Base-by-base conservation (phyloP, 2,888 invertebrate species). In the Pristionchus fissidentatus region DNA sequence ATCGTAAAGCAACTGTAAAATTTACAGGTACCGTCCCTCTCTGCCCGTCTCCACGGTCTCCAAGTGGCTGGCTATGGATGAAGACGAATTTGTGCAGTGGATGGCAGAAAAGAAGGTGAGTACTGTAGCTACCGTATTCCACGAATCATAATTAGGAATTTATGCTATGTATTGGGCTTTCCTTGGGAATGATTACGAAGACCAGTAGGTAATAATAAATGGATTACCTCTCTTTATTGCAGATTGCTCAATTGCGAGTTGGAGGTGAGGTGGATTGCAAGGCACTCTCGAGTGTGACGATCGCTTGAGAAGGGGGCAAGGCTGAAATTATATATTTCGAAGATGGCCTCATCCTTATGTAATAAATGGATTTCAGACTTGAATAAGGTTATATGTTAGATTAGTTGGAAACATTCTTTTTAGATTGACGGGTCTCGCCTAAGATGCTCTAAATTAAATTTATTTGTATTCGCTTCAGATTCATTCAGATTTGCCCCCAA, bases 1-100 rank as follows among this genome's bases (percentile, higher is more conserved):
- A 22, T 19, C n/a, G 60, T n/a, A 60, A 60, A 19, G 26, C 26
- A 8, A 8, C 60, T 60, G 60, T n/a, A 35, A 43, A 3, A 32
- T 46, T 52, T 88, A 87, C 86, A 90, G 90, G 38, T 92, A 96
- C 95, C 97, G 97, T 93, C 97, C 96, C 94, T 95, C 94, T 93
- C 95, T 98, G 94, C 95, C 96, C 92, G 95, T 97, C 94, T 95
- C 95, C 93, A 96, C 95, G 95, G 94, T 98, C 94, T 94, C 95
- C 93, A 95, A 95, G 93, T 95, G 96, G 94, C 95, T 98, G 95
- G 96, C 96, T 93, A 97, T 97, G 95, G 95, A 95, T 92, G 95
- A 95, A 90, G 94, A 94, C 93, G 95, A 95, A 93, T 96, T 96
- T 94, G 94, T 95, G 93, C 95, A 96, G 93, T 97, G 97, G 95